Evolutionary conservation across 1,140 invertebrate genomes (phyloP), one percentile per base, ranked within the genome.

Genomic region (Drosophila kikkawai): DNA sequence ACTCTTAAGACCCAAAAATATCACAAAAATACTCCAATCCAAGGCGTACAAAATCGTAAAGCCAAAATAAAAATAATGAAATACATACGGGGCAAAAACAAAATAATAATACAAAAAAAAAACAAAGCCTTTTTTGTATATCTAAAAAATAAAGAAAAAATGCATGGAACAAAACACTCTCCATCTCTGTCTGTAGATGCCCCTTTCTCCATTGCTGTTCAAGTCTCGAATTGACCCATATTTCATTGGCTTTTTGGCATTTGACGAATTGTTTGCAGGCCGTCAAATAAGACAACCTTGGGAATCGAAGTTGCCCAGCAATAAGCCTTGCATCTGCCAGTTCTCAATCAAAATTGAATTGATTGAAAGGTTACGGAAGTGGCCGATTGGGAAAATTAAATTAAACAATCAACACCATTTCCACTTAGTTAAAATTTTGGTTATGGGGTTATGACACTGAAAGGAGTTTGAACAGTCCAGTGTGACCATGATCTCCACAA

Each of bases 1-100:
- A 63, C 84, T 88, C 85, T 88, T 84, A 74, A 80, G 71, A 69
- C 64, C 58, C 26, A 36, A 69, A 76, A 64, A 65, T 44, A 73
- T 50, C 26, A 26, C 69, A 76, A 12, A 48, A 58, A 58, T 42
- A 79, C 58, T 12, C 56, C 48, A 69, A 76, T 47, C 42, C 37
- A 48, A 48, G 59, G 19, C 80, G 37, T 67, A 58, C 1, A 58
- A 69, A 69, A 63, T 65, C 41, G 17, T 36, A 55, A 51, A 13
- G 34, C 36, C 48, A 68, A 51, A 50, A 75, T 34, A 66, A 47
- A 68, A 67, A 66, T 48, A 60, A 47, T 41, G 48, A 45, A 59
- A 41, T 29, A 44, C 45, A 39, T 67, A 29, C 45, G 34, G 17
- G 2, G 3, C 32, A 34, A 45, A 19, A 32, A 51, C 2, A 51